These are phyloP conservation scores for Brachypteracias leptosomus DNA, from an alignment of 2,113 vertebrate genomes.

Conservation along the genomic window DNA sequence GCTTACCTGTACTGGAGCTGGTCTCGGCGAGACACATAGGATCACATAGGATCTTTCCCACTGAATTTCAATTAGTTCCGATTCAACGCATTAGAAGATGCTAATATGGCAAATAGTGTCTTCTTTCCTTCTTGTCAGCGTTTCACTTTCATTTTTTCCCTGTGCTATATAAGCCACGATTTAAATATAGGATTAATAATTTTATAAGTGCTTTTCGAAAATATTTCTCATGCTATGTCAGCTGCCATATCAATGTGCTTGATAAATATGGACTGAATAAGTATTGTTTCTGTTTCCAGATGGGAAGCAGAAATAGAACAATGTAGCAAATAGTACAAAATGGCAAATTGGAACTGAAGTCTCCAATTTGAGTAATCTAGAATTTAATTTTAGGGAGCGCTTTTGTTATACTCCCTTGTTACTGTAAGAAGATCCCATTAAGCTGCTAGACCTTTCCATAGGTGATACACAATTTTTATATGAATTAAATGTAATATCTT, in stretches of 20 bases:
- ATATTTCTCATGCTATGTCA: neutral
- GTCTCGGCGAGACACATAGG: no score
- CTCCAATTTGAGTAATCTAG: neutral
- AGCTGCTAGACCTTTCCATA: neutral
- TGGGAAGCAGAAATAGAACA: neutral
- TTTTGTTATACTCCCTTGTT: neutral
- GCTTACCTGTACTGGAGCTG: no score
- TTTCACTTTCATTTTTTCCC: neutral
- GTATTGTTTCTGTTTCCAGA: neutral
- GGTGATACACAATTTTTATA: neutral
- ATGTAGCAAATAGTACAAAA: neutral
- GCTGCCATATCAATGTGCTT: neutral
- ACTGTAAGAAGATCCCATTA: neutral
- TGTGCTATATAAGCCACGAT: neutral
- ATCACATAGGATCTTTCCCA: neutral
- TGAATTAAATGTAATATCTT: neutral
- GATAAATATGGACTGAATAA: neutral
- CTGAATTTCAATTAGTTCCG: neutral
- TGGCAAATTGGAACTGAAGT: neutral
- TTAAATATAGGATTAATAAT: neutral
- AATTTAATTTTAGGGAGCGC: neutral
- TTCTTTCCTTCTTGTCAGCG: neutral
- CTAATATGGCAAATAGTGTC: neutral
- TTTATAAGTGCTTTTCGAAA: neutral
- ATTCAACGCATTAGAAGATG: neutral